phyloP scores from a whole-genome alignment of 1,140 invertebrate species.

The Campoletis sonorensis region DNA sequence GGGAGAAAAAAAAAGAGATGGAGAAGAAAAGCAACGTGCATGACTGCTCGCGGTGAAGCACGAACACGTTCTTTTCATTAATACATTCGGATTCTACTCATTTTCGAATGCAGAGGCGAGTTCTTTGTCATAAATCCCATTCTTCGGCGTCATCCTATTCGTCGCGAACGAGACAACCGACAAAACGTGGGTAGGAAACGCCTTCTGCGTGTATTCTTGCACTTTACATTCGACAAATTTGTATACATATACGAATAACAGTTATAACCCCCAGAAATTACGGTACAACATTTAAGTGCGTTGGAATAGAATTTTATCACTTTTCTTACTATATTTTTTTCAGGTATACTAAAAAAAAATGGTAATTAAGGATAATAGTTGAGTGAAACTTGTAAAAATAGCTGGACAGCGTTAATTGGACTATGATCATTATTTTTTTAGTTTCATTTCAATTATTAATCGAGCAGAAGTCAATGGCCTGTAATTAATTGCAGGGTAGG shows the following conservation, averaged over 20 bases:
- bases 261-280: background rate
- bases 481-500: too few relatives aligned
- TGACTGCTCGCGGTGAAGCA: background rate
- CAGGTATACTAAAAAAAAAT: too few relatives aligned
- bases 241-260: background rate
- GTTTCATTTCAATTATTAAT: too few relatives aligned
- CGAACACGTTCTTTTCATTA: background rate
- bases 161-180: conserved; percentile 23
- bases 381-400: too few relatives aligned
- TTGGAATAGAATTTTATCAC: too few relatives aligned
- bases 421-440: too few relatives aligned
- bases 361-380: too few relatives aligned
- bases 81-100: background rate
- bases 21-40: background rate
- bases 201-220: conserved; percentile 7
- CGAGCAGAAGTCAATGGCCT: too few relatives aligned
- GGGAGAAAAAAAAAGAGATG: background rate
- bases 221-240: conserved; percentile 21
- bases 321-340: too few relatives aligned
- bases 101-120: conserved; percentile 26
- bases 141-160: conserved; percentile 31
- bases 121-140: conserved; percentile 28
- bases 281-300: background rate
- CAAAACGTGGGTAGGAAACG: conserved; percentile 25
- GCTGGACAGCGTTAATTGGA: too few relatives aligned